Evolutionary conservation across 2,113 vertebrate species (phyloP).

Genomic region (Gymnocephalus cernua): DNA sequence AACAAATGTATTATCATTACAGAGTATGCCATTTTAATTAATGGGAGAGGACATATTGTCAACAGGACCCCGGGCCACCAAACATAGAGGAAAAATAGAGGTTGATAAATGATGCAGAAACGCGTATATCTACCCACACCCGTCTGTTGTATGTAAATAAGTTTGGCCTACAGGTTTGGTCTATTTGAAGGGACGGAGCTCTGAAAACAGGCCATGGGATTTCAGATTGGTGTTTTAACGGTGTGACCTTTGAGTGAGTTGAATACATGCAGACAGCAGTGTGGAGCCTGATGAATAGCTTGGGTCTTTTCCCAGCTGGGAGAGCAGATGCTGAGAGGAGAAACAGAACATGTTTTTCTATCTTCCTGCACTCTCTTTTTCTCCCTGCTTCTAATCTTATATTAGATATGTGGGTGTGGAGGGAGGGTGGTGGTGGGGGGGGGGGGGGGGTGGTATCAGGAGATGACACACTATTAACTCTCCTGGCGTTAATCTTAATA

Average conservation of each 20-base stretch:
- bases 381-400: conserved; percentile 77
- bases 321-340: conserved; percentile 82
- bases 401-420: conserved; percentile 61
- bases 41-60: conserved; percentile 46
- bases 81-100: conserved; percentile 54
- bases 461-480: conserved; percentile 85
- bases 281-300: conserved; percentile 82
- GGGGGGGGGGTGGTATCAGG: conserved; percentile 17
- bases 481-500: conserved; percentile 83
- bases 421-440: too few relatives aligned
- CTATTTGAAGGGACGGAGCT: conserved; percentile 60
- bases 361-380: conserved; percentile 63
- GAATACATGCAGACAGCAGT: conserved; percentile 77
- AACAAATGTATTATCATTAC: conserved; percentile 39
- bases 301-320: conserved; percentile 83
- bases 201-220: conserved; percentile 72
- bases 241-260: conserved; percentile 84
- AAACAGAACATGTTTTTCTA: conserved; percentile 71
- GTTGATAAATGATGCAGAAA: conserved; percentile 73
- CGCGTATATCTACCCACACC: conserved; percentile 51
- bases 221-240: conserved; percentile 79
- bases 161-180: conserved; percentile 68
- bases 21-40: conserved; percentile 49
- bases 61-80: conserved; percentile 31
- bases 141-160: conserved; percentile 72